Percentiles rank a stretch among this genome's conserved stretches.
phyloP scores from a whole-genome alignment of 2,888 invertebrate genomes.

The Seladonia tumulorum region DNA sequence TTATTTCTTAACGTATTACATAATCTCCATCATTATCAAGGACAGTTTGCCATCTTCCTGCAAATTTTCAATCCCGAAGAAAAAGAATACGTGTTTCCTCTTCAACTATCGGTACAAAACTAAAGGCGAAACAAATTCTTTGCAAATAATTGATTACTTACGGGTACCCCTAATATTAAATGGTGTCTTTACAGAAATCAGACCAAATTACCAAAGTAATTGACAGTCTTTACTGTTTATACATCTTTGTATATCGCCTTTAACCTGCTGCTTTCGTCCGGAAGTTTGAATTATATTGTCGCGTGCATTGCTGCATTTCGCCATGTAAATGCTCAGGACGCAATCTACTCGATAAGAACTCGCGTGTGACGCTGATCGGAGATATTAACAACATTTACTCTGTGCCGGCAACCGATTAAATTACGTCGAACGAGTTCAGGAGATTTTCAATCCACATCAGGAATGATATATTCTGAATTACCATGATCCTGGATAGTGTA shows the following conservation, averaged over 20 bases:
- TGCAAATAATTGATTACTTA: too few relatives aligned
- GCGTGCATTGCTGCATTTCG: neutral
- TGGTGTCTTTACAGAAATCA: too few relatives aligned
- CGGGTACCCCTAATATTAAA: too few relatives aligned
- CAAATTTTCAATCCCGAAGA: too few relatives aligned
- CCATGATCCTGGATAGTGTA: neutral
- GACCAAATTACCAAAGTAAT: neutral
- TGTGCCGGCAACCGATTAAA: neutral
- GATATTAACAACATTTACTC: neutral
- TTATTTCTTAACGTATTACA: too few relatives aligned
- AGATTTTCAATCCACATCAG: neutral
- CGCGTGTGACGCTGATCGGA: conserved; percentile 6
- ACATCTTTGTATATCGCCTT: too few relatives aligned
- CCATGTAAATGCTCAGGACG: neutral
- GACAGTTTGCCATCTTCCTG: too few relatives aligned
- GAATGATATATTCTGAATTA: neutral
- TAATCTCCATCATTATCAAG: too few relatives aligned
- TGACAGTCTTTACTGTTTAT: too few relatives aligned
- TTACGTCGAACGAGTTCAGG: neutral
- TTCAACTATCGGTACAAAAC: too few relatives aligned
- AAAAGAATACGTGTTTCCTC: too few relatives aligned
- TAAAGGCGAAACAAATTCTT: too few relatives aligned
- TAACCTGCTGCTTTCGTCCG: neutral
- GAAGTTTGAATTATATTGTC: neutral
- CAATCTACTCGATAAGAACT: neutral